Evolutionary conservation across 2,113 vertebrate species (phyloP), one percentile per base, ranked within the genome.

Genomic region (Apodemus sylvaticus): DNA sequence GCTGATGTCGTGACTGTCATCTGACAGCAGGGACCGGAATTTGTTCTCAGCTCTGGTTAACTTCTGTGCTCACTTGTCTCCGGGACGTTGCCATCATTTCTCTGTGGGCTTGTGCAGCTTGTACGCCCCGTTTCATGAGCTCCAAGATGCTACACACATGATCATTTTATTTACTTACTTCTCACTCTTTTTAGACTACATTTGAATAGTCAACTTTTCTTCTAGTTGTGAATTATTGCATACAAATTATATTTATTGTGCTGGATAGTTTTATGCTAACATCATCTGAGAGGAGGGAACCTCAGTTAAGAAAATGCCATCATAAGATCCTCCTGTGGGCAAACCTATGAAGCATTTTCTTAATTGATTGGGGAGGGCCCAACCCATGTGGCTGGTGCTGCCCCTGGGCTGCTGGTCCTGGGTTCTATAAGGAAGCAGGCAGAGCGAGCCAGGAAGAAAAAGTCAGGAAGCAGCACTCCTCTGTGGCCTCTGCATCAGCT

Each of bases 181-280:
- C 20, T 51, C 58, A 62, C 26, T 39, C n/a, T 26, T 73, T 64
- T n/a, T 85, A 85, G 31, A 94, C 26, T 68, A n/a, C 48, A 36
- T 85, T 94, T 70, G 66, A 77, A 89, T 70, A 95, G 48, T 24
- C 39, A 70, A 62, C 70, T 78, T 36, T 85, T 85, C 22, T 89
- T 78, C 55, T 93, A 20, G 88, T 88, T 90, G 45, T 60, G 11
- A 62, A 78, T 68, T 90, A 42, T n/a, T 77, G 36, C 20, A 78
- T 74, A 39, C 31, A 92, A 62, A 39, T 92, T 78, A 77, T 29
- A 51, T 17, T 62, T 42, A 83, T 83, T 83, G n/a, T 62, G n/a
- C n/a, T 42, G n/a, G n/a, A 42, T 83, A 62, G 58, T 62, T 83
- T 60, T 81, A 58, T 60, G 55, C 60, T 7, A n/a, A n/a, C 36